These are phyloP conservation scores for Teleopsis dalmanni DNA, from an alignment of 1,140 invertebrate genomes.

Conservation along the genomic window DNA sequence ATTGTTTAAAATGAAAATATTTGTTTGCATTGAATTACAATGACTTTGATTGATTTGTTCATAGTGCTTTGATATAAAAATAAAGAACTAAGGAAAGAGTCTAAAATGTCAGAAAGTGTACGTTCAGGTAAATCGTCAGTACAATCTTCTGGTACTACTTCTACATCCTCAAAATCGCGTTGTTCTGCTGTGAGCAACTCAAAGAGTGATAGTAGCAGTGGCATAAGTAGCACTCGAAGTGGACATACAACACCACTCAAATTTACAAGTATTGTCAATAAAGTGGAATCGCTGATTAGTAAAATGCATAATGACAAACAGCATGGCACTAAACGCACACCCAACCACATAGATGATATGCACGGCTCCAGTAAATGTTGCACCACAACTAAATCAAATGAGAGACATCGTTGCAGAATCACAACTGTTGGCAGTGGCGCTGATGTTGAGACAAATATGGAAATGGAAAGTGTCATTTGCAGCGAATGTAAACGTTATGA, in stretches of 20 bases:
- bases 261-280: conserved; percentile 40
- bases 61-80: background rate
- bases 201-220: background rate
- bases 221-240: background rate
- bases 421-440: background rate
- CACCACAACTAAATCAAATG: too few species aligned
- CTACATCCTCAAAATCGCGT: background rate
- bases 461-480: background rate
- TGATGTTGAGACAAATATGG: background rate
- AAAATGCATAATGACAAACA: conserved; percentile 39
- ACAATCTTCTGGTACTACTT: background rate
- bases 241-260: conserved; percentile 21
- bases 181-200: background rate
- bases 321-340: conserved; percentile 1
- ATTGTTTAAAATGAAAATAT: background rate
- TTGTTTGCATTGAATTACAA: background rate
- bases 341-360: background rate
- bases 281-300: conserved; percentile 43
- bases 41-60: background rate
- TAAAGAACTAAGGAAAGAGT: background rate
- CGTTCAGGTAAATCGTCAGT: conserved; percentile 2
- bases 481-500: background rate
- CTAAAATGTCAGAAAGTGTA: conserved; percentile 13
- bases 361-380: background rate
- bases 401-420: too few species aligned